Evolutionary conservation across 2,797 vertebrate genomes (phyloP).

Genomic region (Carcharodon carcharias): DNA sequence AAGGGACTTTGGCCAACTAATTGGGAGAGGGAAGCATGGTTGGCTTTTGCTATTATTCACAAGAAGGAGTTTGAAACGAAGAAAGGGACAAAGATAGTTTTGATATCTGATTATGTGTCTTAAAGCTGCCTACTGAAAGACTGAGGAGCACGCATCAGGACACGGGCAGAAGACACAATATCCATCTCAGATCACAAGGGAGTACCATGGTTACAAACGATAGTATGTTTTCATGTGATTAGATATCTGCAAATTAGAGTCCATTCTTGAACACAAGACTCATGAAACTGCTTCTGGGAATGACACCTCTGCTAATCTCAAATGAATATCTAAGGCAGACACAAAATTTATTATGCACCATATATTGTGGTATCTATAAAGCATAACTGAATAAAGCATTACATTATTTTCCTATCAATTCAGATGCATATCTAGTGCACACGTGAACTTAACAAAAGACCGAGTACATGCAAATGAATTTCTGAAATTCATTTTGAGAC

Average conservation of each 20-base stretch:
- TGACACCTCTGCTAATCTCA: not conserved
- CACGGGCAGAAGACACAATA: not conserved
- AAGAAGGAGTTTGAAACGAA: not conserved
- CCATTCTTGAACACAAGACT: not conserved
- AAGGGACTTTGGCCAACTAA: not conserved
- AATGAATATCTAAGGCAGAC: not conserved
- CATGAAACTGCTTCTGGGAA: not conserved
- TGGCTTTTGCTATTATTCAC: not conserved
- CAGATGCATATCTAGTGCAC: too few species aligned
- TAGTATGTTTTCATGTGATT: not conserved
- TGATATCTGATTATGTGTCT: not conserved
- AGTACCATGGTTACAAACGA: not conserved
- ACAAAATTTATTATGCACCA: not conserved
- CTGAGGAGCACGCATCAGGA: not conserved
- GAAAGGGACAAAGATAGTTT: not conserved
- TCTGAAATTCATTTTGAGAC: not conserved
- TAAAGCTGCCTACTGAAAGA: not conserved
- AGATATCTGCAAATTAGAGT: not conserved
- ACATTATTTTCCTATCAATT: too few species aligned
- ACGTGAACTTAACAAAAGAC: too few species aligned
- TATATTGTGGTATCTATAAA: not conserved
- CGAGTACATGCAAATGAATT: too few species aligned
- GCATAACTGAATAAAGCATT: too few species aligned
- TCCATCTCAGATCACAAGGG: not conserved
- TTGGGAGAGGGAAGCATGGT: not conserved